These are phyloP conservation scores for Acrocyrtus sp. DNA, from an alignment of 2,888 invertebrate genomes.

Conservation along the genomic window DNA sequence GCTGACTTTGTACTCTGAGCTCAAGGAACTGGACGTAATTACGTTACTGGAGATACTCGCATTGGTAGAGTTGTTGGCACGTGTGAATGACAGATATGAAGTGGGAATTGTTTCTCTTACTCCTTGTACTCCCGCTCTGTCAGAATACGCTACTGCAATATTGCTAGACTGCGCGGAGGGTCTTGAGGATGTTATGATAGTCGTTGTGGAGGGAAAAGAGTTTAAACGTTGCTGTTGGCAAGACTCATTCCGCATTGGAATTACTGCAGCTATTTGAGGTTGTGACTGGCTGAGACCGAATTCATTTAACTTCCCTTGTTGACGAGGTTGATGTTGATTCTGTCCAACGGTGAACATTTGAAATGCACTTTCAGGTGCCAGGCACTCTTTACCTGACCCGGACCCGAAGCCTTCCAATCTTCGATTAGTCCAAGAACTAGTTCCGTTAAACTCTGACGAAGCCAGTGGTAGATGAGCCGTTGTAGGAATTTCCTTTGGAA, in stretches of 20 bases:
- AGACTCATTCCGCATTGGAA: conserved; percentile 7
- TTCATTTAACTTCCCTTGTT: too few relatives aligned
- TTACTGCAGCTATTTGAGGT: conserved; percentile 13
- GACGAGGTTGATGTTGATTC: conserved; percentile 2
- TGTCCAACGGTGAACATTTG: conserved; percentile 21
- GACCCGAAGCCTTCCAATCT: background rate
- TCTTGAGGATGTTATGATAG: background rate
- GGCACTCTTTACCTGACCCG: background rate
- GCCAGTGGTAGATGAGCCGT: background rate
- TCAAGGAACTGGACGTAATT: background rate
- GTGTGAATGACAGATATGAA: background rate
- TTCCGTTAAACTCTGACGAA: background rate
- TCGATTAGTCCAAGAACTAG: background rate
- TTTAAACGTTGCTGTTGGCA: background rate
- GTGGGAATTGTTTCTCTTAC: background rate
- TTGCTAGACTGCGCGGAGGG: too few relatives aligned
- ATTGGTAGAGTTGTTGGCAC: conserved; percentile 16
- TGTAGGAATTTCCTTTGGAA: background rate
- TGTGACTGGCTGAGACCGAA: background rate
- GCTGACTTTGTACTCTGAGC: conserved; percentile 44
- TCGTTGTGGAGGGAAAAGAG: too few relatives aligned
- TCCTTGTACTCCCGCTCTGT: background rate
- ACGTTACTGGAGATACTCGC: background rate
- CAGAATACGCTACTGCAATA: too few relatives aligned
- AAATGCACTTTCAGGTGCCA: conserved; percentile 28